Base-by-base conservation (phyloP, 53 echinoderm and acorn worm genomes). In the Stichopus horrens region DNA sequence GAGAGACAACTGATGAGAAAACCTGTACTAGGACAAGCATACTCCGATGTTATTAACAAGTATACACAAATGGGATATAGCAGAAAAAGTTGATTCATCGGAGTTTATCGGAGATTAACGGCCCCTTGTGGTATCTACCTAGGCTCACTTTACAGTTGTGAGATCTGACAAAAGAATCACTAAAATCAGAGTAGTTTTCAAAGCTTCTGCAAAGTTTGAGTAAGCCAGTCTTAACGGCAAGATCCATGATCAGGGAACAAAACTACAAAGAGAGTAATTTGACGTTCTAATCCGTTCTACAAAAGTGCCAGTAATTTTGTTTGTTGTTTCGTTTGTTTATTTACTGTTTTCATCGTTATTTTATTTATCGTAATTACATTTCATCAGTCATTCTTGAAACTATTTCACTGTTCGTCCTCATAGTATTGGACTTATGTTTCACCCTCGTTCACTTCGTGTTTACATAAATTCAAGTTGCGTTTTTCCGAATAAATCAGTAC, bases 21-120 rank as follows among this genome's bases (percentile, higher is more conserved):
- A n/a, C 75, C 77, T 13, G 57, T 16, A 8, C 54, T 88, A 22
- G 88, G 75, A 73, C 52, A 20, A 37, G 14, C 75, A 53, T 88
- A 88, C 14, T 58, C 53, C 7, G 21, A 77, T 7, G 77, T 88
- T 6, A 76, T 77, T 16, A 23, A 58, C 7, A 51, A 74, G 18
- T 86, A 86, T 54, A 7, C 52, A 5, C 37, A 21, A 37, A 51
- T 71, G 71, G n/a, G 88, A 58, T 5, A 77, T 54, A 14, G 54
- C 77, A 9, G 22, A 22, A 54, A 88, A 88, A 20, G 88, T 75
- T 21, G n/a, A 20, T 4, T 16, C 7, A 71, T 58, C 58, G 18
- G 83, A 83, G 55, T 20, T 7, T 14, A 53, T n/a, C 14, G 22
- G 19, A 23, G 63, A 7, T 6, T 18, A 22, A 59, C 11, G 57